Base-by-base conservation (phyloP, 2,888 invertebrate genomes). In the Erebia aethiops region DNA sequence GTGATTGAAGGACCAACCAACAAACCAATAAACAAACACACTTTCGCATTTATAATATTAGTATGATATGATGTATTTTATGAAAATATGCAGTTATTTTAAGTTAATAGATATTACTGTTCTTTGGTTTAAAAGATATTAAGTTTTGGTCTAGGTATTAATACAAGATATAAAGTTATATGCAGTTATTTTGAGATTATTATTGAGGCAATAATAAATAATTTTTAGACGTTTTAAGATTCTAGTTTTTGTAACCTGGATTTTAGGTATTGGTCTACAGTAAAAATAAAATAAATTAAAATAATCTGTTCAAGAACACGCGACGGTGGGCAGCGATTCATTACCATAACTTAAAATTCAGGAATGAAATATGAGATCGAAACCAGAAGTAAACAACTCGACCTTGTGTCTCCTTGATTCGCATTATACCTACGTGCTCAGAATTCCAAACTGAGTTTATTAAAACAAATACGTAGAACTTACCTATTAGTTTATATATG, bases 341-440 rank as follows among this genome's bases (percentile, higher is more conserved):
- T 90, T 87, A 84, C 63, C 88, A 90, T 89, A 81, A 81, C 80
- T 89, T 89, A 84, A 80, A 84, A 89, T 79, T 79, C 80, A 87
- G 80, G 85, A 83, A 78, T 76, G 79, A 79, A 77, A 77, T 79
- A 79, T 84, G 77, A 84, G 85, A 80, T 80, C 81, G 77, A 78
- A 77, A 75, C 76, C 70, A 72, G 82, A 81, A 80, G 87, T 89
- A 90, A 91, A 91, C 89, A 90, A 84, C 79, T 84, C 87, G 83
- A 87, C 88, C 87, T 88, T 88, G 81, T 70, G 70, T 82, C 74
- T 71, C 67, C 71, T 70, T 68, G 70, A 70, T 68, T 71, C 69
- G 16, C 64, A 62, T 67, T 26, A 58, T 70, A 56, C 14, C 46
- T 43, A 66, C 66, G 65, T 56, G 56, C 43, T 43, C 56, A 43